phyloP scores from a whole-genome alignment of 2,797 vertebrate species.

The Poecilia velifera region DNA sequence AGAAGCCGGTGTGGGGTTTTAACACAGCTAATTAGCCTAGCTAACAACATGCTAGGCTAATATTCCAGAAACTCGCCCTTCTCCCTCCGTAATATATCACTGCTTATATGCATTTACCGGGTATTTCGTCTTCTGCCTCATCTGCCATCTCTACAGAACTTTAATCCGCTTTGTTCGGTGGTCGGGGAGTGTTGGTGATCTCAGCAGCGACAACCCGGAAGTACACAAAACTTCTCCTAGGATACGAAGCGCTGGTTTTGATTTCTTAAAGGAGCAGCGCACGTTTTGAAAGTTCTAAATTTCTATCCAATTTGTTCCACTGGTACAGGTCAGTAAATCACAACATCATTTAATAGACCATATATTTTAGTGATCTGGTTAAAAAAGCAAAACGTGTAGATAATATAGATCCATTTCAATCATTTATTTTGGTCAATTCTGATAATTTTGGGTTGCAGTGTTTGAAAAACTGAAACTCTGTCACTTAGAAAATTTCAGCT shows the following conservation, averaged over 20 bases:
- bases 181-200: conserved; percentile 40
- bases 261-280: conserved; percentile 30
- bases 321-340: not conserved
- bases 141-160: conserved; percentile 78
- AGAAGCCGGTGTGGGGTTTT: conserved; percentile 17
- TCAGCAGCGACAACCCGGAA: conserved; percentile 71
- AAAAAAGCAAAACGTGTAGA: not conserved
- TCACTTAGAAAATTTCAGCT: not conserved
- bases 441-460: not conserved
- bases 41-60: not conserved
- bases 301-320: not conserved
- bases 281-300: not conserved
- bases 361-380: not conserved
- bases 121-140: conserved; percentile 84
- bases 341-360: not conserved
- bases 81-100: not conserved
- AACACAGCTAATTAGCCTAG: not conserved
- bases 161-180: conserved; percentile 76
- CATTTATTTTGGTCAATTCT: not conserved
- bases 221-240: conserved; percentile 77
- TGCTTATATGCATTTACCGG: conserved; percentile 74
- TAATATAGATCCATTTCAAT: not conserved
- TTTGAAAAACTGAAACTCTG: not conserved
- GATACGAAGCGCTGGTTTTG: conserved; percentile 44
- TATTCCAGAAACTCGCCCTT: not conserved